Base-by-base conservation (phyloP, 2,888 invertebrate species). In the Lycophotia porphyrea region DNA sequence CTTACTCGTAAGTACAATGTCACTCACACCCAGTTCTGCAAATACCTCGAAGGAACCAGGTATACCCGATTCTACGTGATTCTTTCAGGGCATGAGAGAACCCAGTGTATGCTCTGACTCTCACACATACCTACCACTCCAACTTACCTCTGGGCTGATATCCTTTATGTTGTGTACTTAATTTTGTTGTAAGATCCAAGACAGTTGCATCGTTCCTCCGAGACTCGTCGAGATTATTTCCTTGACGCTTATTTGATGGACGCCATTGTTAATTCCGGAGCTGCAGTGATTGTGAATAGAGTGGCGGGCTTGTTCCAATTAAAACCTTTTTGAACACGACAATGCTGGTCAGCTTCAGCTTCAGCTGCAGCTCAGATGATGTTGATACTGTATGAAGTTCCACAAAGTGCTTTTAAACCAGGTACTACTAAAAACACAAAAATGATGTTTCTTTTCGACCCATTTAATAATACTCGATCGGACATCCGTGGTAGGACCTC, bases 401-500 rank as follows among this genome's bases (percentile, higher is more conserved):
- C n/a, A n/a, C n/a, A n/a, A n/a, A n/a, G n/a, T n/a, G n/a, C 5
- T 55, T 27, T 27, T 27, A 9, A 8, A 9, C 18, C 9, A 11
- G 3, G 24, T 52, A 13, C n/a, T n/a, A 52, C 52, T n/a, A 27
- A 27, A 27, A 27, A 31, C 7, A 31, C 2, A 58, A 58, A 18
- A 31, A 58, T 9, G 0, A 5, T 5, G 5, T 34, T 5, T 27
- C n/a, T 63, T 42, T 47, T n/a, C 4, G 15, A 11, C 24, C 2
- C 1, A 24, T 64, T 31, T 34, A 49, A 18, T 36, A 34, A 49
- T 61, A n/a, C 55, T 66, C 65, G 73, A 84, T 39, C 60, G 55
- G 42, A 69, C 60, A 55, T 65, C 64, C 58, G 36, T 90, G 44
- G 88, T 90, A 90, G 82, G 83, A 83, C 66, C 73, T 68, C 74